These are phyloP conservation scores for Habroteleia sp. DNA, from an alignment of 2,888 invertebrate species.

Conservation along the genomic window DNA sequence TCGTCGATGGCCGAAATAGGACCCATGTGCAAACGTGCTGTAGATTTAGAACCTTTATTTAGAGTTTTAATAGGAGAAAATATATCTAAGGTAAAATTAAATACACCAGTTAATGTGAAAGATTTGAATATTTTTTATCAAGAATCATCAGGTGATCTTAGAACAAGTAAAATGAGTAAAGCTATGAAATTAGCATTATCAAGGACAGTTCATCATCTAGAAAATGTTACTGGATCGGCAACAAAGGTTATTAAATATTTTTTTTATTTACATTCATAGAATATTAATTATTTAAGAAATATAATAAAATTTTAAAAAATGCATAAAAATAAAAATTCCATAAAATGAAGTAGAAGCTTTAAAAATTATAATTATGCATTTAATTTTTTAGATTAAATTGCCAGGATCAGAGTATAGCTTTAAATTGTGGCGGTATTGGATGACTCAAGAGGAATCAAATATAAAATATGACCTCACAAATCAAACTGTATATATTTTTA, in stretches of 20 bases:
- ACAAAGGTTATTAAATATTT: constrained; percentile 75
- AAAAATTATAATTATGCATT: constrained; percentile 5
- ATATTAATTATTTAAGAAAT: too few species aligned
- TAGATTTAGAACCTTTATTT: constrained; percentile 90
- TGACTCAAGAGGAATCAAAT: constrained; percentile 86
- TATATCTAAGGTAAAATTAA: constrained; percentile 83
- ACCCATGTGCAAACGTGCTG: constrained; percentile 89
- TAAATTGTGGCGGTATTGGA: constrained; percentile 88
- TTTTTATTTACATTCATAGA: constrained; percentile 24
- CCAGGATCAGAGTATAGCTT: constrained; percentile 83
- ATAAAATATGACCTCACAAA: constrained; percentile 86
- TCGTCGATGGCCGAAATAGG: constrained; percentile 92
- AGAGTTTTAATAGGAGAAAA: constrained; percentile 85
- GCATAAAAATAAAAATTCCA: too few species aligned
- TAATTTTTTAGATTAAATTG: constrained; percentile 73
- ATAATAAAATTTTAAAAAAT: too few species aligned
- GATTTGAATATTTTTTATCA: constrained; percentile 89
- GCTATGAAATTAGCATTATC: constrained; percentile 86
- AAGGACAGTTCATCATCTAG: constrained; percentile 81
- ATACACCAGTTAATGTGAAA: constrained; percentile 82
- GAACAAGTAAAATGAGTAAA: constrained; percentile 86
- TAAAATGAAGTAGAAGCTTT: too few species aligned
- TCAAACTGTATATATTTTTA: constrained; percentile 80
- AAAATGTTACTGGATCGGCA: constrained; percentile 76
- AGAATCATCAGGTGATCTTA: constrained; percentile 87